Evolutionary conservation across 2,888 invertebrate genomes (phyloP).

Genomic region (Eupeodes latifasciatus): DNA sequence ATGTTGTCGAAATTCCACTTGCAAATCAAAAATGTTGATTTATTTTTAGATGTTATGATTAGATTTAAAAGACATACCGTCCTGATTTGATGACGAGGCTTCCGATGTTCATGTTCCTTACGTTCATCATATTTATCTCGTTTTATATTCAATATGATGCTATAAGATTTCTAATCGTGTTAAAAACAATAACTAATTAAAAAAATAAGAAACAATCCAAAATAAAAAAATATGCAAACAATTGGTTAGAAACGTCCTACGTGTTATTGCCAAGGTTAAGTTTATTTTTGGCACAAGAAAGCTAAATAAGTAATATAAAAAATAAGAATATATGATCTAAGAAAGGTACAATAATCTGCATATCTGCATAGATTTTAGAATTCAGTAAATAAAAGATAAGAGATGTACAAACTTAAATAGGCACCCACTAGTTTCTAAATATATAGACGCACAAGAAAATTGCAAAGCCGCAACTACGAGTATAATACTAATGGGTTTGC

Average conservation of each 20-base stretch:
- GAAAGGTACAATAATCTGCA: too few species aligned
- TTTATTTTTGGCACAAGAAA: constrained; percentile 61
- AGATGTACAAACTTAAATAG: too few species aligned
- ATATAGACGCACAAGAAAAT: too few species aligned
- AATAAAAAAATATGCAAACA: constrained; percentile 1
- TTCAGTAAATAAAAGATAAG: too few species aligned
- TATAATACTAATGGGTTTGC: too few species aligned
- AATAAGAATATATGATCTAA: neutral
- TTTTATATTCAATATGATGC: neutral
- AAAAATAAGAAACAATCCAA: constrained; percentile 3
- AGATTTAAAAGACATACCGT: constrained; percentile 36
- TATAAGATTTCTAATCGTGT: neutral
- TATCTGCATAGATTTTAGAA: too few species aligned
- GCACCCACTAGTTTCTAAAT: too few species aligned
- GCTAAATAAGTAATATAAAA: constrained; percentile 2
- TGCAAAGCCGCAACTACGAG: too few species aligned
- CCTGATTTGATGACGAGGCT: constrained; percentile 41
- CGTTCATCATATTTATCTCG: constrained; percentile 56
- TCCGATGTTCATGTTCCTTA: constrained; percentile 39
- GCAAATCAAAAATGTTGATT: neutral
- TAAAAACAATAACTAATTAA: constrained; percentile 30
- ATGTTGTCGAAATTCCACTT: constrained; percentile 80
- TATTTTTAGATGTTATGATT: neutral
- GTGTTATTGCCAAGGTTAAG: constrained; percentile 66
- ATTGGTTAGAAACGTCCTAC: constrained; percentile 14